A percentile compares a stretch with the other conserved stretches of the same genome.
phyloP scores from a whole-genome alignment of 1,140 invertebrate species.

The Eupeodes corollae region DNA sequence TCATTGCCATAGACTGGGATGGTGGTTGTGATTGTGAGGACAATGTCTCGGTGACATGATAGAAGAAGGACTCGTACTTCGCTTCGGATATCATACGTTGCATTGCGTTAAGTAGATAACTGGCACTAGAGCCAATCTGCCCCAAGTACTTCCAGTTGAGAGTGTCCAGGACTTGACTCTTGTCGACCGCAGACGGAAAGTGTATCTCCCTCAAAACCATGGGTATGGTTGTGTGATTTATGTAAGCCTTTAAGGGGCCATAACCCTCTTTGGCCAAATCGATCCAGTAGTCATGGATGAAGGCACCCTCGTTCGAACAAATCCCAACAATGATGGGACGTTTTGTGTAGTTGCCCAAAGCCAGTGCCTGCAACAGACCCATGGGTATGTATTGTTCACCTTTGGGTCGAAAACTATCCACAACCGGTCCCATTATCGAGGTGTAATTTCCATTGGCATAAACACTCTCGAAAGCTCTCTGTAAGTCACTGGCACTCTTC shows the following conservation, averaged over 20 bases:
- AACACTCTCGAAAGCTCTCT: conserved; percentile 46
- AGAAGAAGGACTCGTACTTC: conserved; percentile 28
- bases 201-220: conserved; percentile 34
- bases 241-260: conserved; percentile 38
- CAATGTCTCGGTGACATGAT: conserved; percentile 21
- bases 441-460: conserved; percentile 46
- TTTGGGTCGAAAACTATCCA: conserved; percentile 45
- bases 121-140: conserved; percentile 4
- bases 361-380: conserved; percentile 38
- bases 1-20: conserved; percentile 8
- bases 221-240: conserved; percentile 40
- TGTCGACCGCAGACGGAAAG: conserved; percentile 13
- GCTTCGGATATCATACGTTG: conserved; percentile 29
- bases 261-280: conserved; percentile 41
- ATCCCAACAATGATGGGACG: conserved; percentile 48
- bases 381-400: conserved; percentile 44
- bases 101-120: conserved; percentile 22
- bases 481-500: conserved; percentile 42
- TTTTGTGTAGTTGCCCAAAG: conserved; percentile 37
- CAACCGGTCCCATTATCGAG: conserved; percentile 43
- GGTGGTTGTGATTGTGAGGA: conserved; percentile 7
- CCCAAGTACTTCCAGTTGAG: conserved; percentile 43
- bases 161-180: conserved; percentile 33
- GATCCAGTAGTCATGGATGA: conserved; percentile 42
- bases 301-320: conserved; percentile 47